Evolutionary conservation across 2,113 vertebrate genomes (phyloP).

Genomic region (Aegotheles bennettii): DNA sequence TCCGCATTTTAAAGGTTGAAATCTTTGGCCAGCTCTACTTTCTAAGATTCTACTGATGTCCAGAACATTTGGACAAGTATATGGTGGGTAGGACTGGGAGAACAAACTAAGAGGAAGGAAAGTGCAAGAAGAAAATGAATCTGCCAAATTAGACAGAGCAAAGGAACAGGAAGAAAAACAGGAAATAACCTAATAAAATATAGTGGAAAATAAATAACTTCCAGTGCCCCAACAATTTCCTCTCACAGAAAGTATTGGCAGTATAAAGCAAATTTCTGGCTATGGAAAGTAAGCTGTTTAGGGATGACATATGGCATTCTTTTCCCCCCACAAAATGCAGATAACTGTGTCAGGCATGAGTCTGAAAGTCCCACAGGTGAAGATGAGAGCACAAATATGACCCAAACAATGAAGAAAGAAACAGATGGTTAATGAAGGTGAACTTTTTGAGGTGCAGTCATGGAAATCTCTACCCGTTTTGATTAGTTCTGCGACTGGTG

Average conservation of each 20-base stretch:
- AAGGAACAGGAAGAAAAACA: constrained; percentile 66
- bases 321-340: neutral
- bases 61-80: neutral
- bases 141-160: constrained; percentile 59
- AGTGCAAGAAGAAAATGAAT: constrained; percentile 58
- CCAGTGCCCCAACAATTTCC: constrained; percentile 60
- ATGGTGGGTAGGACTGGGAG: neutral
- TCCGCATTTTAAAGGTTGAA: neutral
- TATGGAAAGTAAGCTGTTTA: constrained; percentile 1
- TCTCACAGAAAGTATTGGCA: constrained; percentile 40
- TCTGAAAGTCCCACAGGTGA: neutral
- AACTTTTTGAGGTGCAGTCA: neutral
- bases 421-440: neutral
- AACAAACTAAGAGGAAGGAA: constrained; percentile 1
- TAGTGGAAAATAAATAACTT: constrained; percentile 64
- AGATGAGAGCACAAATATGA: neutral
- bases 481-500: neutral
- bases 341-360: neutral
- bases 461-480: neutral
- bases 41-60: neutral
- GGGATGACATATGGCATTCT: neutral
- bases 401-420: neutral
- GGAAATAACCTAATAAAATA: constrained; percentile 64
- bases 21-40: neutral
- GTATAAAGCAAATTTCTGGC: neutral